Base-by-base conservation (phyloP, 2,113 vertebrate genomes). In the Paraplagusia blochii region DNA sequence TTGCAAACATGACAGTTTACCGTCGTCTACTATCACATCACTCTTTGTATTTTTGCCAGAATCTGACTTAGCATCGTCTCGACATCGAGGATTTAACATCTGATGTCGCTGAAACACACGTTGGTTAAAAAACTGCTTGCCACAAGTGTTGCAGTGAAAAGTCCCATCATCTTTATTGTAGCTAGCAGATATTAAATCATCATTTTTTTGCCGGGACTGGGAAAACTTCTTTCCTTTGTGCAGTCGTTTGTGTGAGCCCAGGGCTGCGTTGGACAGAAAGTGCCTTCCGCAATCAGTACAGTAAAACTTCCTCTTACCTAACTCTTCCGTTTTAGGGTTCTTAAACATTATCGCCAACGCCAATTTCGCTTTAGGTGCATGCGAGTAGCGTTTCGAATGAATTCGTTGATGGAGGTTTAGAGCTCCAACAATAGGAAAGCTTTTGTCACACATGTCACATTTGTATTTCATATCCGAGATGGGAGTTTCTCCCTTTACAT, bases 361-460 rank as follows among this genome's bases (percentile, higher is more conserved):
- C 2, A 53, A 12, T 34, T 72, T 74, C 0, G 53, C 46, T 39
- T 84, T 81, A 14, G 46, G 15, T 15, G 53, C 38, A 44, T 72
- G 44, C 53, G 44, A 76, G 42, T 65, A 35, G 34, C 66, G 51
- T 9, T 83, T 66, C 9, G 59, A 34, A 48, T 90, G 88, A 67
- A 87, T 70, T 76, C 84, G 84, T 79, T 89, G 88, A 58, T 91
- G 89, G 49, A 90, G 77, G 69, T 90, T 89, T 46, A 92, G 82
- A 8, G 88, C 88, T 49, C 85, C 88, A 12, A 84, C 55, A n/a
- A 86, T 80, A 2, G 88, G 75, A 70, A 90, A 91, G 22, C 85
- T 76, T 75, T 67, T 58, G 49, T 80, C 84, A 57, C 90, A 91
- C 18, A 81, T 74, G 35, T 78, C 57, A 48, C 90, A 90, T 58